Conservation (phyloP, 2,888 invertebrate species). For the Aspidiotus rigidus region DNA sequence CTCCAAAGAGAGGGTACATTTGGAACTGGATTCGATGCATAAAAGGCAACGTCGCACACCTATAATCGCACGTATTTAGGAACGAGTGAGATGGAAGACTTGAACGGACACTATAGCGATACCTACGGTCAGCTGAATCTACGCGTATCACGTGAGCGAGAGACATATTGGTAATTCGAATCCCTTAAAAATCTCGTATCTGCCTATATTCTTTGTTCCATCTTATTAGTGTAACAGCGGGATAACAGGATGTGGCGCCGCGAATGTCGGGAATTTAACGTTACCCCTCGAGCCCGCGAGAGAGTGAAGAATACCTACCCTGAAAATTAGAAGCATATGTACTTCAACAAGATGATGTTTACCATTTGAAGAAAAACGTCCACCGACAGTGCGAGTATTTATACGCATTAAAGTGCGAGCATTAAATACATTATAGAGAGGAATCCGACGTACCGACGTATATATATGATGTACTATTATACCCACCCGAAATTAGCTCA, state of each 20-base stretch:
- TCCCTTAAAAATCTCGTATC: too few relatives aligned
- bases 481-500: too few relatives aligned
- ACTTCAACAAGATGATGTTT: conserved; percentile 10
- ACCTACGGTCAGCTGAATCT: too few relatives aligned
- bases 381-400: neutral
- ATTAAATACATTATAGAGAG: too few relatives aligned
- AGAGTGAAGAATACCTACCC: conserved; percentile 17
- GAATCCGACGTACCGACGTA: too few relatives aligned
- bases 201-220: conserved; percentile 12
- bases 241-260: conserved; percentile 23
- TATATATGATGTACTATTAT: too few relatives aligned
- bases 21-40: neutral
- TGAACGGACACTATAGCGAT: neutral
- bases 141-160: too few relatives aligned
- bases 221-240: conserved; percentile 30
- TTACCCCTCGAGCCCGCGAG: conserved; percentile 15
- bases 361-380: neutral
- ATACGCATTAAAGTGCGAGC: too few relatives aligned
- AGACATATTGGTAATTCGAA: too few relatives aligned
- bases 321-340: conserved; percentile 14
- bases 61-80: neutral
- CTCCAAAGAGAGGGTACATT: neutral
- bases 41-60: too few relatives aligned
- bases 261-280: conserved; percentile 21
- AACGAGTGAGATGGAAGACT: neutral